Base-by-base conservation (phyloP, 2,113 vertebrate genomes). In the Laticauda colubrina region DNA sequence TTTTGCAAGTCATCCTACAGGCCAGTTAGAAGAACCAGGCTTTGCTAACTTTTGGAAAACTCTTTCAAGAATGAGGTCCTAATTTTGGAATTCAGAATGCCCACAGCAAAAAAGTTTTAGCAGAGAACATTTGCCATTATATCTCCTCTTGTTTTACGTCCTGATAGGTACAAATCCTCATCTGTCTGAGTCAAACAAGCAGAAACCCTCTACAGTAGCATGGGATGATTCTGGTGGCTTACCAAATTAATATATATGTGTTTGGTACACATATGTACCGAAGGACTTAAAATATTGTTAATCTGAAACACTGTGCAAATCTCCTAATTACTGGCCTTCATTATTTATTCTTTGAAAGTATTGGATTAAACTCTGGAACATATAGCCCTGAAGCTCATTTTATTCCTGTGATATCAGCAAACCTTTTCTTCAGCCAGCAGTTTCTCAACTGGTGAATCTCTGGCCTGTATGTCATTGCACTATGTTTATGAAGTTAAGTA, bases 291-390 rank as follows among this genome's bases (percentile, higher is more conserved):
- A 81, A 81, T 21, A 20, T 81, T 2, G 7, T 81, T 20, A 81
- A 81, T 81, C 69, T 81, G 69, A 81, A 6, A 20, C 18, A 39
- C 34, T 81, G 6, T 81, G 39, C 15, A 39, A 34, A 3, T 81
- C 18, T 75, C 69, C 69, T 81, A 81, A 81, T 39, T 39, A 39
- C 69, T 81, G 69, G 29, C 91, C 94, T 91, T 93, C 93, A 92
- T 94, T 95, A 94, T 94, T 94, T 93, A 96, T 94, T 59, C n/a
- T 96, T 93, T 92, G 85, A 94, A 95, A 93, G 91, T 89, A 75
- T 34, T 51, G 89, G 56, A 90, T 93, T 92, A 91, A 81, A 81
- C 48, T 45, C 8, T 90, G 54, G 75, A 88, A 91, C 89, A 92
- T 94, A 94, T 92, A 94, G 43, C 93, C 91, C 85, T 93, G 89